Conservation (phyloP, 2,113 vertebrate genomes). For the Myotis davidii region DNA sequence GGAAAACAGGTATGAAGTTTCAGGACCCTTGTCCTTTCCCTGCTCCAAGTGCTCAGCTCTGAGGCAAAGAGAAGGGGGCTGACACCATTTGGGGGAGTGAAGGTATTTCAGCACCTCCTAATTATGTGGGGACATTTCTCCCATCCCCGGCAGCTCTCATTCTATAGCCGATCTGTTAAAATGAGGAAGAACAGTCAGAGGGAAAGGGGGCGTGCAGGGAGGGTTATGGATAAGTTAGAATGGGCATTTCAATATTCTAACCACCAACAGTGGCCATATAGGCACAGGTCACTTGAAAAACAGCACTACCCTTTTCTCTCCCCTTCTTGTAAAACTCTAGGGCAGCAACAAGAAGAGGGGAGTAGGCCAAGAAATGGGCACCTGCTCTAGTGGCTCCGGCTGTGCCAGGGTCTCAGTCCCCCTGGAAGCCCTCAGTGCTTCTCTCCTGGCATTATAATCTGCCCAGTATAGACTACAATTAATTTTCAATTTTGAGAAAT, state of each 20-base stretch:
- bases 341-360: background rate
- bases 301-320: background rate
- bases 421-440: background rate
- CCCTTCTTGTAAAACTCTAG: background rate
- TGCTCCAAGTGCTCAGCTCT: background rate
- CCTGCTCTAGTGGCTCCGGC: background rate
- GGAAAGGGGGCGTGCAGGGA: background rate
- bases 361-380: background rate
- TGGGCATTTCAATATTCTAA: background rate
- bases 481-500: background rate
- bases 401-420: background rate
- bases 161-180: background rate
- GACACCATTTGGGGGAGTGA: fast-evolving
- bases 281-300: background rate
- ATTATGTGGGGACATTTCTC: background rate
- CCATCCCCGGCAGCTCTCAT: background rate
- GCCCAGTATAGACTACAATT: background rate
- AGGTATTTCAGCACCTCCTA: background rate
- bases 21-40: too few species aligned
- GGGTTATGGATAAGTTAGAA: background rate
- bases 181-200: background rate
- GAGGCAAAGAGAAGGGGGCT: background rate
- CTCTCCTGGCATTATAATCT: background rate
- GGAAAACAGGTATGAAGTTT: constrained; percentile 75
- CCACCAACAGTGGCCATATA: fast-evolving